Evolutionary conservation across 2,888 invertebrate genomes (phyloP), one percentile per base, ranked within the genome.

Genomic region (Drosophila anomalipes): DNA sequence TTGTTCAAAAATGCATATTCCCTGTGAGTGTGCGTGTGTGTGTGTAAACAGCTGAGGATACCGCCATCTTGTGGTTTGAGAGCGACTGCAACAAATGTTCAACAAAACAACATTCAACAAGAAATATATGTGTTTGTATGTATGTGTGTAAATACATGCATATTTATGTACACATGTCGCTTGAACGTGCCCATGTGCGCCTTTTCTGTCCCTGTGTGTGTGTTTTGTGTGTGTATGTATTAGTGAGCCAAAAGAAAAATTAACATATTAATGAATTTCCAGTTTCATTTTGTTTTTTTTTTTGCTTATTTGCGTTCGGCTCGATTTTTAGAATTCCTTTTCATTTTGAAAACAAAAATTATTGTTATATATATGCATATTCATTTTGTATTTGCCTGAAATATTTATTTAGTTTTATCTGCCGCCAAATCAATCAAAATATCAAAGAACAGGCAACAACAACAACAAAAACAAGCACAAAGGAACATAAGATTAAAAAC

Each of bases 211-310:
- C 47, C 22, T 58, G n/a, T 54, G 10, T 54, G 47, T 49, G 32
- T 64, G 32, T 54, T 14, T 14, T 33, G 33, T 28, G 37, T 67
- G 44, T 59, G 47, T 70, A 41, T 63, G 44, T 66, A 49, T 58
- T 32, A 81, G 73, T 74, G 37, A 53, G 63, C 49, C 72, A 71
- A 73, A 65, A 58, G 66, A 70, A 67, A 85, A 86, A 85, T 89
- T 89, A 84, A 80, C 89, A 89, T 85, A 84, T 88, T 86, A 84
- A 84, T 85, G 85, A 87, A 89, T 87, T 85, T 85, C 82, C 89
- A 85, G 87, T 85, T 85, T 82, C 62, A 74, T 67, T 75, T 74
- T 78, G 65, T 68, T 78, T 56, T 79, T 74, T 54, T 73, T 67
- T 51, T n/a, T 12, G 19, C n/a, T 69, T 69, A 51, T 80, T 73